A percentile compares a stretch with the other conserved stretches of the same genome.
Evolutionary conservation across 2,797 vertebrate genomes (phyloP).

Genomic region (Xiphorhynchus erythropygius): DNA sequence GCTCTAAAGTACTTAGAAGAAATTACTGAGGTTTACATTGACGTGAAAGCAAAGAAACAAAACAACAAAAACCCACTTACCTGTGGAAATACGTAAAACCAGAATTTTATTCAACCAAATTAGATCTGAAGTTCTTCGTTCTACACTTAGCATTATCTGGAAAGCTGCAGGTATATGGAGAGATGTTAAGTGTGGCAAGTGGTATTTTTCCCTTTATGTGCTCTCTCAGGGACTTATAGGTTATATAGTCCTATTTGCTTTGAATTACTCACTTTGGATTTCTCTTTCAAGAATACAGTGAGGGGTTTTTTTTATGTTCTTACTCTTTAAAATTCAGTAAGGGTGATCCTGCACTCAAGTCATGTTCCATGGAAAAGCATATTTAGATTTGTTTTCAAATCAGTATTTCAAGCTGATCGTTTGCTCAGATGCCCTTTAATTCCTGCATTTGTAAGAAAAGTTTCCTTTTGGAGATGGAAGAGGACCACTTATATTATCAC

Average conservation of each 20-base stretch:
- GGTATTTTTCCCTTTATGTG: not conserved
- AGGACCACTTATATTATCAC: not conserved
- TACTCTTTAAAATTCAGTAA: not conserved
- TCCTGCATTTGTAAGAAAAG: not conserved
- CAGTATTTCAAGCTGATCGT: not conserved
- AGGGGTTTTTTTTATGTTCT: not conserved
- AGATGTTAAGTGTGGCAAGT: not conserved
- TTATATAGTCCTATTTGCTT: not conserved
- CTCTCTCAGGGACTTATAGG: not conserved
- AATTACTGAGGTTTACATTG: not conserved
- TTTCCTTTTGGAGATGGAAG: not conserved
- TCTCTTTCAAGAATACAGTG: not conserved
- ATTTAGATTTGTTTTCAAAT: not conserved
- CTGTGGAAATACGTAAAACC: not conserved
- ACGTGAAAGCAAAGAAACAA: not conserved
- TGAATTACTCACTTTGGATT: not conserved
- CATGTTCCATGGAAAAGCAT: not conserved
- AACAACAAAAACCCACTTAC: not conserved
- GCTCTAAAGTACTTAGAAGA: not conserved
- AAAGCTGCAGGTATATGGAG: not conserved
- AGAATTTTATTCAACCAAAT: not conserved
- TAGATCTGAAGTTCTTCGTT: not conserved
- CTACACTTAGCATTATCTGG: not conserved
- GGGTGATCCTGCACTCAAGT: not conserved
- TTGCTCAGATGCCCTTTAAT: not conserved